A percentile compares a stretch with the other conserved stretches of the same genome.
Conservation (phyloP, 2,113 vertebrate genomes). For the Lophochroa leadbeateri region DNA sequence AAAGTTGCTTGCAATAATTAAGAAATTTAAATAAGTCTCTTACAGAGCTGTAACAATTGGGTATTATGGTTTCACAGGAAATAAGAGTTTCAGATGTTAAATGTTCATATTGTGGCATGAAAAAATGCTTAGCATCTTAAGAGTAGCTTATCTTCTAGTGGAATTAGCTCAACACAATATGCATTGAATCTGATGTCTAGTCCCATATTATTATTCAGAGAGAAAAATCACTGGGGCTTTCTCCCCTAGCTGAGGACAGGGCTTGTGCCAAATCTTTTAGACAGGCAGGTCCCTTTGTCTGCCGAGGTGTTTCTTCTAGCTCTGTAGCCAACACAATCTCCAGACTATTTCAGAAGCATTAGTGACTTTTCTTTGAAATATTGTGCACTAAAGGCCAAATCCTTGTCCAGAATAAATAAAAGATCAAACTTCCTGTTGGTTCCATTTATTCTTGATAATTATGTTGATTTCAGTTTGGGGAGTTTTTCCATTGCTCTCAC, state of each 20-base stretch:
- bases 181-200: conserved; percentile 13
- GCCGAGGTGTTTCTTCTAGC: neutral
- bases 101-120: conserved; percentile 49
- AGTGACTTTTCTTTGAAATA: neutral
- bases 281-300: neutral
- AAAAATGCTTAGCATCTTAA: conserved; percentile 54
- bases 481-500: neutral
- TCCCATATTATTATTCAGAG: neutral
- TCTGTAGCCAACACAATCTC: neutral
- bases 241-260: neutral
- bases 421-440: conserved; percentile 1
- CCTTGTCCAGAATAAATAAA: neutral
- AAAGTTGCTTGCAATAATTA: conserved; percentile 66
- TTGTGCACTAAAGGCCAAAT: neutral
- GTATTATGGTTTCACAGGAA: conserved; percentile 71
- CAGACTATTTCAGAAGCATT: neutral
- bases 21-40: conserved; percentile 67
- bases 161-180: conserved; percentile 57
- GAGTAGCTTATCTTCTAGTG: conserved; percentile 55
- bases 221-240: neutral
- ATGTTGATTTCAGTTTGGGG: neutral
- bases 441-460: neutral
- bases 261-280: neutral
- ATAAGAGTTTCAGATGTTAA: conserved; percentile 71
- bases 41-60: conserved; percentile 58